Conservation (phyloP, 1,140 invertebrate species). For the Agrilus planipennis region DNA sequence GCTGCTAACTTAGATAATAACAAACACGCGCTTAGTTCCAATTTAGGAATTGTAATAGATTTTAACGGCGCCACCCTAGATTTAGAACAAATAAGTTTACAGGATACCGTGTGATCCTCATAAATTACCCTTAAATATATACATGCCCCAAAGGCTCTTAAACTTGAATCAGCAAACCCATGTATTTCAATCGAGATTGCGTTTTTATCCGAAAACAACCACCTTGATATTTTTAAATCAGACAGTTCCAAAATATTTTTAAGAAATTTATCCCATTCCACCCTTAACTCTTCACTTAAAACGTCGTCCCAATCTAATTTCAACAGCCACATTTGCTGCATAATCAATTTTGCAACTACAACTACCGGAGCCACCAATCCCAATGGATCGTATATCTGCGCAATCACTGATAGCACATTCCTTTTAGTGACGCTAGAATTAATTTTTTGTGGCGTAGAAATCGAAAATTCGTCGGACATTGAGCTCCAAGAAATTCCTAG, state of each 20-base stretch:
- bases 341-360: conserved; percentile 15
- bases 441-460: too few relatives aligned
- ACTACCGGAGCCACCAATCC: conserved; percentile 16
- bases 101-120: not conserved
- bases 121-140: conserved; percentile 21
- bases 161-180: conserved; percentile 30
- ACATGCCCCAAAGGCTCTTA: conserved; percentile 27
- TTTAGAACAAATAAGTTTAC: not conserved
- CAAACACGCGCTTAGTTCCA: conserved; percentile 11
- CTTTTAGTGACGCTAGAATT: too few relatives aligned
- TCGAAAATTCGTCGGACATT: not conserved
- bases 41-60: conserved; percentile 8
- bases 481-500: conserved; percentile 6
- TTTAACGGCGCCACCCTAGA: not conserved
- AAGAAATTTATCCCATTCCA: conserved; percentile 7
- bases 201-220: not conserved
- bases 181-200: conserved; percentile 14
- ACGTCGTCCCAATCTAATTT: conserved; percentile 14
- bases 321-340: conserved; percentile 15
- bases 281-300: conserved; percentile 6
- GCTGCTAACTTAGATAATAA: conserved; percentile 6
- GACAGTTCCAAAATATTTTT: not conserved
- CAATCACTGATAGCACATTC: conserved; percentile 15
- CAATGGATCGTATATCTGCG: conserved; percentile 18
- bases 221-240: conserved; percentile 1